These are phyloP conservation scores for Gymnothorax javanicus DNA, from an alignment of 2,797 vertebrate species.

Conservation along the genomic window DNA sequence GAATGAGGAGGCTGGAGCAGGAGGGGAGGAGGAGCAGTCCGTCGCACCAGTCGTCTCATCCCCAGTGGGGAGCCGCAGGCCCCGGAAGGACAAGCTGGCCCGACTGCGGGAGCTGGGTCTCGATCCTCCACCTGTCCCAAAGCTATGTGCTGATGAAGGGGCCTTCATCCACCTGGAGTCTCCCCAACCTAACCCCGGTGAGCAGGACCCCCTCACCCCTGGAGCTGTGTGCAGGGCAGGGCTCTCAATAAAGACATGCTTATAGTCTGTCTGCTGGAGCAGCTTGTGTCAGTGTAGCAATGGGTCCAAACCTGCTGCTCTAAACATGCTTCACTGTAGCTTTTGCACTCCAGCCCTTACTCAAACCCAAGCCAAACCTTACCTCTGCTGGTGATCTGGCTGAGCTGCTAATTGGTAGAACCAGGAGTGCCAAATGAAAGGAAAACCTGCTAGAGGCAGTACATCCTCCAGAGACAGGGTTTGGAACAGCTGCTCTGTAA, in stretches of 20 bases:
- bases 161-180: constrained; percentile 86
- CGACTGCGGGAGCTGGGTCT: constrained; percentile 86
- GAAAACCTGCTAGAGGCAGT: too few relatives aligned
- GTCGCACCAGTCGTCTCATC: constrained; percentile 28
- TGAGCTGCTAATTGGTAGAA: too few relatives aligned
- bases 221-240: neutral
- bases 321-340: too few relatives aligned
- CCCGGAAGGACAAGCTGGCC: constrained; percentile 78
- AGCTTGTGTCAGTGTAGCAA: too few relatives aligned
- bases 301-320: too few relatives aligned
- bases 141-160: constrained; percentile 77
- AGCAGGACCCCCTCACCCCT: neutral
- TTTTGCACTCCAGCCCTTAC: too few relatives aligned
- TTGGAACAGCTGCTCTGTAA: neutral
- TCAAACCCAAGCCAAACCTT: too few relatives aligned
- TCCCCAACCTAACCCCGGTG: constrained; percentile 80
- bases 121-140: constrained; percentile 82
- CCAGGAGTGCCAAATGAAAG: too few relatives aligned
- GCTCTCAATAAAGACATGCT: neutral
- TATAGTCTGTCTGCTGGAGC: neutral
- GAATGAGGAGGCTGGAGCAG: constrained; percentile 14
- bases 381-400: too few relatives aligned
- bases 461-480: too few relatives aligned
- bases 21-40: constrained; percentile 10
- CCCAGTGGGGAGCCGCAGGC: constrained; percentile 53